These are phyloP conservation scores for Eumacrocentrus americanus DNA, from an alignment of 2,888 invertebrate genomes.

Conservation along the genomic window DNA sequence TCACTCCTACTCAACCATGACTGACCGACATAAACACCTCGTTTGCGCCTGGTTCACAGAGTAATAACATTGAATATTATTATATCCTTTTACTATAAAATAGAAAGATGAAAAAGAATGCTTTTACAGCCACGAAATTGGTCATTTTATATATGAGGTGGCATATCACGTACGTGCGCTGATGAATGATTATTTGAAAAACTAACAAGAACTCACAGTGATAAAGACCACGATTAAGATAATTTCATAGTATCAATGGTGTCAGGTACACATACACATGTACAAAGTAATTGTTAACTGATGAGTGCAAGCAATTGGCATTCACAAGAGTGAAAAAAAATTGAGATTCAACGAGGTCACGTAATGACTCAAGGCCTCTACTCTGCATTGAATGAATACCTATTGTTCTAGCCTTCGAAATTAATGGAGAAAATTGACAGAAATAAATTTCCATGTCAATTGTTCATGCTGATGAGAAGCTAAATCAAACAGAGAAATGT, in stretches of 20 bases:
- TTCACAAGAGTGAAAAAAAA: not conserved
- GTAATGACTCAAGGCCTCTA: constrained; percentile 2
- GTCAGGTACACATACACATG: not conserved
- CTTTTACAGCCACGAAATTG: not conserved
- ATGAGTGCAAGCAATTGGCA: not conserved
- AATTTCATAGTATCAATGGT: constrained; percentile 12
- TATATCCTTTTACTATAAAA: not conserved
- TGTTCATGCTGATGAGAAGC: too few species aligned
- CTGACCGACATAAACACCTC: constrained; percentile 13
- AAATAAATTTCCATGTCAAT: too few species aligned
- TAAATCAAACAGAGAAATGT: too few species aligned
- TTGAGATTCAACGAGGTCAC: constrained; percentile 9
- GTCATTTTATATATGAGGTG: not conserved
- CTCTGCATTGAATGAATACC: too few species aligned
- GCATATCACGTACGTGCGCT: constrained; percentile 1
- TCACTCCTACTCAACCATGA: constrained; percentile 11
- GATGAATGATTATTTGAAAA: constrained; percentile 18
- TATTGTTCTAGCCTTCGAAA: too few species aligned
- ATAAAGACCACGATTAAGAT: constrained; percentile 1
- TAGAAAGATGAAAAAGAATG: not conserved
- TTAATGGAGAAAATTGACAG: too few species aligned
- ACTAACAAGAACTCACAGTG: constrained; percentile 7
- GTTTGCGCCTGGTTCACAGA: not conserved
- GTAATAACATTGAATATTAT: constrained; percentile 16
- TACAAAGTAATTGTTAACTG: constrained; percentile 2